Base-by-base conservation (phyloP, 2,888 invertebrate genomes). In the Melangyna quadrimaculata region DNA sequence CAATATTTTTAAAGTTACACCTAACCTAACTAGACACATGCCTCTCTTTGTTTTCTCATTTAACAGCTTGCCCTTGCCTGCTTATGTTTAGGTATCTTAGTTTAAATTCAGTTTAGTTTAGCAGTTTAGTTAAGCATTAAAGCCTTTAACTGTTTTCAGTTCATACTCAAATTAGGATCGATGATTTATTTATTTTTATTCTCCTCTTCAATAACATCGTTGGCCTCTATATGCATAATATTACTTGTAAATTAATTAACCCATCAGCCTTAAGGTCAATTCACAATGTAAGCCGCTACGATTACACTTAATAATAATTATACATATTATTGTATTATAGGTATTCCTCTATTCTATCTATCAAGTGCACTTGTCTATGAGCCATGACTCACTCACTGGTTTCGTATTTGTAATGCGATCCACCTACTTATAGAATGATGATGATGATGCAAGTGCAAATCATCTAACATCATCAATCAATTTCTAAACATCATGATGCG, bases 391-490 rank as follows among this genome's bases (percentile, higher is more conserved):
- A n/a, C 24, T n/a, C n/a, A n/a, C n/a, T n/a, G n/a, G n/a, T n/a
- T n/a, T n/a, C n/a, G n/a, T 32, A 43, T 22, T 29, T 53, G 53
- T 29, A 53, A 53, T 53, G n/a, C 27, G 29, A 53, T 53, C 17
- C n/a, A 53, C 27, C 45, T 45, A 45, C 19, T 10, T 19, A 45
- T 43, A 48, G 22, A n/a, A n/a, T n/a, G 27, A 53, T 27, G 48
- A 24, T 4, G 24, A 51, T 24, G 29, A 53, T 27, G 29, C 53
- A 53, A 29, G 48, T 48, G 51, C 24, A 51, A 51, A 51, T 51
- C 24, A 51, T 51, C n/a, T 3, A 51, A 51, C 51, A 51, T 51
- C 51, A 51, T 51, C 51, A 51, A 51, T 51, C 51, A 27, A 51
- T 51, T 51, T 51, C 24, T 51, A 27, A 51, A 8, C 51, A 48